Evolutionary conservation across 2,797 vertebrate species (phyloP).

Genomic region (Phylloscopus collybita): DNA sequence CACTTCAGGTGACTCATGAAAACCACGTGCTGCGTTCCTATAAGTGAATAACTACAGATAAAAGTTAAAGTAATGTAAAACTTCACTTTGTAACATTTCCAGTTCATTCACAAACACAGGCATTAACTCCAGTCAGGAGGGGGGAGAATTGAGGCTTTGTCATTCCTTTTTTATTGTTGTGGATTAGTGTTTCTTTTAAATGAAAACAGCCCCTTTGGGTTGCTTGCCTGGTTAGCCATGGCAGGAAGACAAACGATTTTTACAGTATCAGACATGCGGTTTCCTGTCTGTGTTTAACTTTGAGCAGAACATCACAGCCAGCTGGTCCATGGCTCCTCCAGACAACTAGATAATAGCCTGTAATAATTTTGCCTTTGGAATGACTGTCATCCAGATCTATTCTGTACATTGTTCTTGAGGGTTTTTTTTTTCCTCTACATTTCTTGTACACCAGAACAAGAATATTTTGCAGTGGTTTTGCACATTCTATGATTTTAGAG

Average conservation of each 20-base stretch:
- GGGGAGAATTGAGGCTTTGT: slow-evolving; percentile 16
- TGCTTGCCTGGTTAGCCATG: slow-evolving; percentile 74
- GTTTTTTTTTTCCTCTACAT: neutral
- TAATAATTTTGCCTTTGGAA: slow-evolving; percentile 68
- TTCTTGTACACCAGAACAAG: neutral
- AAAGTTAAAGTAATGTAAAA: slow-evolving; percentile 24
- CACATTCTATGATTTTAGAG: neutral
- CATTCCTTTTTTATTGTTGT: slow-evolving; percentile 67
- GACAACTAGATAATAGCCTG: slow-evolving; percentile 73
- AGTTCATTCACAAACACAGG: slow-evolving; percentile 28
- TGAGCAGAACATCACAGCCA: slow-evolving; percentile 87
- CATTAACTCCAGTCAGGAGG: neutral
- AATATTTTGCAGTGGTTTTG: neutral
- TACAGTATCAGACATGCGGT: slow-evolving; percentile 92
- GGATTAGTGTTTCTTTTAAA: slow-evolving; percentile 76
- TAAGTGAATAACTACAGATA: neutral
- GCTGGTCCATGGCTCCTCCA: slow-evolving; percentile 77
- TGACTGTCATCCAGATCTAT: slow-evolving; percentile 54
- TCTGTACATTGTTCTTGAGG: neutral
- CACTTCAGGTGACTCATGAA: neutral
- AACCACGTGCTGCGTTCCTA: neutral
- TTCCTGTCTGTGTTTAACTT: slow-evolving; percentile 96
- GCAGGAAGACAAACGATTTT: slow-evolving; percentile 81
- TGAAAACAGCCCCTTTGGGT: slow-evolving; percentile 77
- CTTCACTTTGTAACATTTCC: slow-evolving; percentile 3